Conservation (phyloP, 2,797 vertebrate species). For the Siniperca obscura region DNA sequence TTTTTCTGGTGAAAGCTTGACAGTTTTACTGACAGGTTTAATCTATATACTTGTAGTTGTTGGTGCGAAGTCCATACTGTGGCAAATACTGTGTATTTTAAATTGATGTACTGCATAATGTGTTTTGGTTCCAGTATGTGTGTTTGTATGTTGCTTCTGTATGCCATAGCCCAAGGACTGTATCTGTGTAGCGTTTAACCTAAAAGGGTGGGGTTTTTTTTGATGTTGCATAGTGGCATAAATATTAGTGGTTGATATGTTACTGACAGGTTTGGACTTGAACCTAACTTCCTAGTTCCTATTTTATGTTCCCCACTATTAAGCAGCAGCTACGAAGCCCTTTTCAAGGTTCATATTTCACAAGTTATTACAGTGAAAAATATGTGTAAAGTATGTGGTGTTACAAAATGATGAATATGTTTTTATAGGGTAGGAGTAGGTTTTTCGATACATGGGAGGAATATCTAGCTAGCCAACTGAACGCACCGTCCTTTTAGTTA, state of each 20-base stretch:
- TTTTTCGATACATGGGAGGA: background rate
- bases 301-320: background rate
- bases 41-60: background rate
- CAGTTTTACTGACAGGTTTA: background rate
- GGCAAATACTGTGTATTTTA: background rate
- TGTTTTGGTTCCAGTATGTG: background rate
- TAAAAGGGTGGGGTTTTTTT: background rate
- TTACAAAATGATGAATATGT: background rate
- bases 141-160: constrained; percentile 1
- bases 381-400: background rate
- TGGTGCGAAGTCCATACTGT: background rate
- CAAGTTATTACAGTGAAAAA: background rate
- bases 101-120: background rate
- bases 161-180: background rate
- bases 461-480: background rate
- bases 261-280: constrained; percentile 19
- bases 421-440: background rate
- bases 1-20: background rate
- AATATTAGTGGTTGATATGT: background rate
- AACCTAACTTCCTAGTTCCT: background rate
- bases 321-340: background rate
- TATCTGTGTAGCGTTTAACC: background rate
- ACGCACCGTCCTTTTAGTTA: background rate
- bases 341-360: background rate
- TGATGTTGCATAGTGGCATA: background rate